Conservation (phyloP, 2,113 vertebrate genomes). For the Anhinga rufa region DNA sequence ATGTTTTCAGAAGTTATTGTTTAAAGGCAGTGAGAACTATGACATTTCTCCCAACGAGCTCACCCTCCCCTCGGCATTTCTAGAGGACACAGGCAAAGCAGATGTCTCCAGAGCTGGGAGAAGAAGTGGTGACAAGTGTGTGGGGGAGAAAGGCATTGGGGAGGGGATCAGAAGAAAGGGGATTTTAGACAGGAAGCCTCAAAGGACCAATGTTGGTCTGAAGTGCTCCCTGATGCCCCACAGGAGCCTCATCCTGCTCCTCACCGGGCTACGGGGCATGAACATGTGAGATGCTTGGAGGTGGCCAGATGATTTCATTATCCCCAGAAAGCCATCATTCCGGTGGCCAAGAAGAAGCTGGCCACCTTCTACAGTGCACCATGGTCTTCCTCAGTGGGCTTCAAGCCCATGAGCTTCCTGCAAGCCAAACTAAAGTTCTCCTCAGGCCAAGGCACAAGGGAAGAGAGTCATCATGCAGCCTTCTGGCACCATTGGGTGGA, state of each 20-base stretch:
- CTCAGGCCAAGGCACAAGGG: background rate
- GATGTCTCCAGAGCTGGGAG: conserved; percentile 23
- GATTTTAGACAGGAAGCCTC: background rate
- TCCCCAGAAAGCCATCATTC: background rate
- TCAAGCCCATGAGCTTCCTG: background rate
- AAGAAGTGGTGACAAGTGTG: conserved; percentile 44
- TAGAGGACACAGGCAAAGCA: conserved; percentile 30
- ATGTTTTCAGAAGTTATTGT: conserved; percentile 59
- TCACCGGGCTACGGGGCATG: fast-evolving
- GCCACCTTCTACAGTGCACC: background rate
- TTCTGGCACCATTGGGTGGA: background rate
- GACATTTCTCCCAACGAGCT: background rate
- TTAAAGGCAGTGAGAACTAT: conserved; percentile 11
- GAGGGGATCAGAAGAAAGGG: conserved; percentile 7
- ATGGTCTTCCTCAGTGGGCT: background rate
- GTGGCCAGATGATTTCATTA: background rate
- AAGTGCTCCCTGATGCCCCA: background rate
- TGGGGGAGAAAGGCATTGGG: background rate
- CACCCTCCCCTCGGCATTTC: background rate
- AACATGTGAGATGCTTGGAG: fast-evolving
- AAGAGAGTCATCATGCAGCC: background rate
- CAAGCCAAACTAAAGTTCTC: background rate
- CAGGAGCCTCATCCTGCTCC: background rate
- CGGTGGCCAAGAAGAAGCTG: background rate
- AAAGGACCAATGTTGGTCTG: background rate